Percentiles rank a stretch among this genome's conserved stretches.
These are phyloP conservation scores for Ceratina calcarata DNA, from an alignment of 1,140 invertebrate species.

Conservation along the genomic window DNA sequence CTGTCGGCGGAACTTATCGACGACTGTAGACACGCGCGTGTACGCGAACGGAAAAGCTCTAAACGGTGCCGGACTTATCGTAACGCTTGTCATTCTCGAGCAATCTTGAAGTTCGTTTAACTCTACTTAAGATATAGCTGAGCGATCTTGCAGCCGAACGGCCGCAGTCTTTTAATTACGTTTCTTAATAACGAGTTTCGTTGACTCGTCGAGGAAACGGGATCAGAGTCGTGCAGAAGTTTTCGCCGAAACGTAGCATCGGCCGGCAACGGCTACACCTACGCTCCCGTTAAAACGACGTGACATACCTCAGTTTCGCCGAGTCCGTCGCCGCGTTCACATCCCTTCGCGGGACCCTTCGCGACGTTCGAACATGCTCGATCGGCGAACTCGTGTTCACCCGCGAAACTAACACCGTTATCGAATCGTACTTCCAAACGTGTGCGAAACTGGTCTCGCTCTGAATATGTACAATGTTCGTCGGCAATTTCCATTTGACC, in stretches of 20 bases:
- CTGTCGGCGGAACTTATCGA: background rate
- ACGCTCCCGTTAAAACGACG: constrained; percentile 55
- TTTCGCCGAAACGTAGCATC: constrained; percentile 5
- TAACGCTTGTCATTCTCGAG: no score
- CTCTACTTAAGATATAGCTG: no score
- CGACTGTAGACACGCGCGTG: no score
- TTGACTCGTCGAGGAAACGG: background rate
- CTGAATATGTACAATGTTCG: background rate
- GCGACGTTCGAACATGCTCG: background rate
- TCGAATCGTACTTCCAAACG: background rate
- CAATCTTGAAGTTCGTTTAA: no score
- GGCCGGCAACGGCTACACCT: constrained; percentile 14
- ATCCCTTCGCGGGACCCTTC: constrained; percentile 35
- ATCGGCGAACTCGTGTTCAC: background rate
- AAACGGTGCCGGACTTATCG: no score
- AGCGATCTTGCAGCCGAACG: background rate
- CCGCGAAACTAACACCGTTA: background rate
- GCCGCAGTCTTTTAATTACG: background rate
- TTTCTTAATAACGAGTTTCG: background rate
- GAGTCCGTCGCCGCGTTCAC: constrained; percentile 64
- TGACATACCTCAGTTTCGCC: constrained; percentile 66
- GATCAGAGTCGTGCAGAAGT: background rate
- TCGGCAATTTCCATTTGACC: background rate
- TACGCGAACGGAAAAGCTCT: no score
- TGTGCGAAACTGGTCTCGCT: background rate